Percentiles rank a stretch among this genome's conserved stretches.
phyloP scores from a whole-genome alignment of 1,140 invertebrate genomes.

The Onthophagus taurus region DNA sequence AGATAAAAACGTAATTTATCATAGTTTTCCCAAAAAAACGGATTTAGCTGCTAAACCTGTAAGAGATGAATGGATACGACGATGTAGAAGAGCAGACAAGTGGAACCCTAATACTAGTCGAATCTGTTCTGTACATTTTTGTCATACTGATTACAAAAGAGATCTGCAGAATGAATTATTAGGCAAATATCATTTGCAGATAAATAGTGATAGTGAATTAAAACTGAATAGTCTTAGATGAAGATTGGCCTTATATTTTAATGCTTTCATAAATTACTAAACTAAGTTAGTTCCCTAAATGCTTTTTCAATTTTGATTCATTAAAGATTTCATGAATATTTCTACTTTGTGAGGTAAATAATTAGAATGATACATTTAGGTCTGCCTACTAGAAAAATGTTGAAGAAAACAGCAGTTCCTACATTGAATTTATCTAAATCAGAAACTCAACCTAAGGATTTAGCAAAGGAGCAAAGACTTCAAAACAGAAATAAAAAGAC shows the following conservation, averaged over 20 bases:
- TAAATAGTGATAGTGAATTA: no score
- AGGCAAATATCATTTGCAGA: no score
- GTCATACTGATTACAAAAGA: conserved; percentile 8
- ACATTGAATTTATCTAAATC: conserved; percentile 5
- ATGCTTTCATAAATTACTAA: no score
- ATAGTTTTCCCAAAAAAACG: conserved; percentile 13
- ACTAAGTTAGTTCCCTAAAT: no score
- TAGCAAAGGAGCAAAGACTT: no score
- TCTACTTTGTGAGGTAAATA: no score
- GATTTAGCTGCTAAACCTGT: background rate
- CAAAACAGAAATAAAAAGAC: no score
- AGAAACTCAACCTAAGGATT: no score
- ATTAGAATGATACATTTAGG: no score
- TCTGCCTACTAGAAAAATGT: background rate
- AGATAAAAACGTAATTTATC: conserved; percentile 7
- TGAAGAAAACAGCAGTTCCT: conserved; percentile 3
- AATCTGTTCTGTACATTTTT: conserved; percentile 15
- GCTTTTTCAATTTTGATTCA: no score
- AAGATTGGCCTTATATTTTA: no score
- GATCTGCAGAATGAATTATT: conserved; percentile 14
- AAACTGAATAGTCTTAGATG: no score
- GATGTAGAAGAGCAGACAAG: conserved; percentile 10
- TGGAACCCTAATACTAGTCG: conserved; percentile 12
- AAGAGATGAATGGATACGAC: conserved; percentile 13
- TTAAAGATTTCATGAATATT: conserved; percentile 2